phyloP scores from a whole-genome alignment of 2,888 invertebrate species.

The Seira musarum region DNA sequence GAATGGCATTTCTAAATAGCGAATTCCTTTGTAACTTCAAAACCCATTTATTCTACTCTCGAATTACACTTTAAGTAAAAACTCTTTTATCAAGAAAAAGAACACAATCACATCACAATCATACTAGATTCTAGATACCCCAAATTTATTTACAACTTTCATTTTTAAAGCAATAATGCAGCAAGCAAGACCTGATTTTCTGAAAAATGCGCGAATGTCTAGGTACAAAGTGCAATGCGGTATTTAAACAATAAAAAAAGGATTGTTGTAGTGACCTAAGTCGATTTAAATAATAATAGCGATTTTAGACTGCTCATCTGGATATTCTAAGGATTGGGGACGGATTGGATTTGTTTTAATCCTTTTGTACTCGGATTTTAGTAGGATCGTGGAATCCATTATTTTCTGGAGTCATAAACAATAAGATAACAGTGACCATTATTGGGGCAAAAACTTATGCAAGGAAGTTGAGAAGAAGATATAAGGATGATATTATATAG shows the following conservation, averaged over 20 bases:
- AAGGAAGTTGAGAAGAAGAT: no score
- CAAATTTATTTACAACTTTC: slow-evolving; percentile 14
- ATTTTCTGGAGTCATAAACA: not conserved
- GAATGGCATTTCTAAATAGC: no score
- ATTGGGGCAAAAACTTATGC: no score
- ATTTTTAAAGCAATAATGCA: not conserved
- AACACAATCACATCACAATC: not conserved
- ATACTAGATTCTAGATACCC: not conserved
- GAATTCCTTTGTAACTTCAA: no score
- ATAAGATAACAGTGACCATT: not conserved
- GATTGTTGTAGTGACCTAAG: not conserved
- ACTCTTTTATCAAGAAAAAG: not conserved
- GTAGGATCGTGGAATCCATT: not conserved
- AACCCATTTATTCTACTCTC: not conserved
- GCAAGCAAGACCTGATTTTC: not conserved
- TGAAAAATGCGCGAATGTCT: no score
- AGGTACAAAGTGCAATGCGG: not conserved
- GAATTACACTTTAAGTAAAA: not conserved
- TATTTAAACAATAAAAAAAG: slow-evolving; percentile 4
- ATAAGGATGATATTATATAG: no score
- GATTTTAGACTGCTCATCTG: not conserved
- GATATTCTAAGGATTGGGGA: not conserved
- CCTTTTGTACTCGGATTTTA: not conserved
- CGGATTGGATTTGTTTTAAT: slow-evolving; percentile 13
- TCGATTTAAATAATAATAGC: not conserved